Evolutionary conservation across 2,888 invertebrate species (phyloP), one percentile per base, ranked within the genome.

Genomic region (Unio pictorum): DNA sequence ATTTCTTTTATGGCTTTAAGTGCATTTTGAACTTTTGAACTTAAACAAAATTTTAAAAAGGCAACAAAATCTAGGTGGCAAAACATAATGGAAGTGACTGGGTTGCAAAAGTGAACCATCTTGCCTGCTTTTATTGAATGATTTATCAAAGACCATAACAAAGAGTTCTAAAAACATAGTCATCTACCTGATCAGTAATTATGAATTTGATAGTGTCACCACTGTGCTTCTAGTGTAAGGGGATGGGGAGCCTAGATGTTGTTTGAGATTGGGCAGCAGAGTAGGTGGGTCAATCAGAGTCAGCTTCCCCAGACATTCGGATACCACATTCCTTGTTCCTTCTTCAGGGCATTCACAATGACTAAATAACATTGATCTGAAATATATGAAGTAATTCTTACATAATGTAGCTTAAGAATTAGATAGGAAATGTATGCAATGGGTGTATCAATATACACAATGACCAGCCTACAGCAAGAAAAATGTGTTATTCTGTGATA

Each of bases 291-390:
- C 96, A 71, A 99, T 94, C 66, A 99, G 92, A 57, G 98, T 98
- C 70, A 99, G 92, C 91, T 98, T 98, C 20, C 93, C 99, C 79
- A 99, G 92, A 90, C 99, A 99, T 91, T 99, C 99, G 0, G 99
- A 97, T 3, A 99, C 99, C 7, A 99, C 98, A 91, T 99, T 99
- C 73, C 99, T 93, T 11, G 99, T 98, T 59, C 99, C 99, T 91
- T 99, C 99, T 91, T 99, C 99, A 0, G 94, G 94, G 88, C 98
- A 98, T 90, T 98, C 97, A 84, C 98, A 97, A 89, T 99, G 98
- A 84, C 95, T 94, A 84, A 98, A 96, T 57, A 99, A 91, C 88
- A 98, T 95, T 66, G 93, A 93, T 91, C 91, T 90, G 76, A 30
- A 69, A 71, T 55, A 57, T 18, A 69, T 1, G 30, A 18, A 15